phyloP scores from a whole-genome alignment of 2,797 vertebrate species.

The Urophycis tenuis region DNA sequence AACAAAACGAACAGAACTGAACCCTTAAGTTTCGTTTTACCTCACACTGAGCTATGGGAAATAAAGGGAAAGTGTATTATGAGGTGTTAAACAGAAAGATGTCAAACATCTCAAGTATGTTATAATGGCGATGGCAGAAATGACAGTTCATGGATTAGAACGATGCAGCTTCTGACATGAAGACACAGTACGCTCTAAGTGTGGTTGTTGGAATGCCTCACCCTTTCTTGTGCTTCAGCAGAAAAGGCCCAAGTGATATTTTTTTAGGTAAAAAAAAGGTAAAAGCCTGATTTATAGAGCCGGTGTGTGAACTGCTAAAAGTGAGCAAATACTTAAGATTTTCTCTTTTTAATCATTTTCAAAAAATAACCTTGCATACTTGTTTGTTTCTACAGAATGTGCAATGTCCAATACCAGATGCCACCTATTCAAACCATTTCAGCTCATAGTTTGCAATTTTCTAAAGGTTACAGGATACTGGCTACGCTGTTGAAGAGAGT shows the following conservation, averaged over 20 bases:
- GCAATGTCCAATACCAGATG: slow-evolving; percentile 14
- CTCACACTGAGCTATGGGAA: slow-evolving; percentile 6
- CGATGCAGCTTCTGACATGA: no score
- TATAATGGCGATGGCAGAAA: background rate
- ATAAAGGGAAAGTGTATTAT: background rate
- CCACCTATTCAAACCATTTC: slow-evolving; percentile 34
- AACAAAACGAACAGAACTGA: slow-evolving; percentile 35
- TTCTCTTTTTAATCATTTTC: no score
- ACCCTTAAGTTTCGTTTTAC: slow-evolving; percentile 37
- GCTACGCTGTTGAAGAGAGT: slow-evolving; percentile 46
- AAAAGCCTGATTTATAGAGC: no score
- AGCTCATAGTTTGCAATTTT: slow-evolving; percentile 49
- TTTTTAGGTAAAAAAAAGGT: no score
- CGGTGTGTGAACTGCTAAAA: no score
- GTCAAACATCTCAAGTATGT: background rate
- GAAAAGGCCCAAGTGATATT: no score
- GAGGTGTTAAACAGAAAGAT: background rate
- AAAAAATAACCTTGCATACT: no score
- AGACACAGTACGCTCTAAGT: no score
- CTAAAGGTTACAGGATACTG: slow-evolving; percentile 54
- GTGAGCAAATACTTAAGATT: no score
- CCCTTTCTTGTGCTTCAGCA: no score
- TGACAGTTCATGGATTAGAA: background rate
- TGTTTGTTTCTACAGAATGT: background rate
- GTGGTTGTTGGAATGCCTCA: no score